Percentiles rank a stretch among this genome's conserved stretches.
Conservation (phyloP, 2,888 invertebrate species). For the Heliconius ismenius region DNA sequence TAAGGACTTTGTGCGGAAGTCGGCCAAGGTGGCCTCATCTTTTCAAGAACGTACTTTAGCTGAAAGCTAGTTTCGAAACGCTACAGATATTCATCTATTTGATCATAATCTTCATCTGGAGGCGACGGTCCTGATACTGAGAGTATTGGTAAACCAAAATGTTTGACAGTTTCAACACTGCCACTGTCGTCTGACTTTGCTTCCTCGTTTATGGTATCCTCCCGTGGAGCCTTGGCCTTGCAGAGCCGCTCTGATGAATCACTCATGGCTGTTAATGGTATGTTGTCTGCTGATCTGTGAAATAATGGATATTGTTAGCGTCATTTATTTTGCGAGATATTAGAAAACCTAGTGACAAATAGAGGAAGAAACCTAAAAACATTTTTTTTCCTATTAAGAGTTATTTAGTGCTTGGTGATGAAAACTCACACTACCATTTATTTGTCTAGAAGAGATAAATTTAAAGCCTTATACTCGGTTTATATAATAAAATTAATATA, state of each 20-base stretch:
- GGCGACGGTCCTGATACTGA: conserved; percentile 91
- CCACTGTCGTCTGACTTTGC: conserved; percentile 75
- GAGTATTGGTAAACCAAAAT: conserved; percentile 88
- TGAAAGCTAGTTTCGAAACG: conserved; percentile 79
- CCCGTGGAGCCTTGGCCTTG: conserved; percentile 66
- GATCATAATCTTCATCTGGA: conserved; percentile 86
- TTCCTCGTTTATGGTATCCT: conserved; percentile 77
- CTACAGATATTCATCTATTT: conserved; percentile 85
- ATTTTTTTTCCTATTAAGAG: not conserved
- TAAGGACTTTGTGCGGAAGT: conserved; percentile 71
- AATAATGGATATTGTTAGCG: conserved; percentile 12
- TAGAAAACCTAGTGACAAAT: not conserved
- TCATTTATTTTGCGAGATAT: not conserved
- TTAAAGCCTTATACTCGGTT: not conserved
- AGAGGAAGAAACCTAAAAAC: no score
- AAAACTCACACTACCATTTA: not conserved
- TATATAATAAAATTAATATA: not conserved
- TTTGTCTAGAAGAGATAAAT: not conserved
- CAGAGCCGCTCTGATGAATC: conserved; percentile 80
- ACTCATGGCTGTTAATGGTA: conserved; percentile 73
- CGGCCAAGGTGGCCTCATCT: conserved; percentile 74
- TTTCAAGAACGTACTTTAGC: conserved; percentile 78
- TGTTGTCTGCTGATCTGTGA: conserved; percentile 77
- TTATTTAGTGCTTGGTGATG: not conserved
- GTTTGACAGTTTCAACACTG: conserved; percentile 80